Evolutionary conservation across 2,888 invertebrate genomes (phyloP).

Genomic region (Agonopterix arenella): DNA sequence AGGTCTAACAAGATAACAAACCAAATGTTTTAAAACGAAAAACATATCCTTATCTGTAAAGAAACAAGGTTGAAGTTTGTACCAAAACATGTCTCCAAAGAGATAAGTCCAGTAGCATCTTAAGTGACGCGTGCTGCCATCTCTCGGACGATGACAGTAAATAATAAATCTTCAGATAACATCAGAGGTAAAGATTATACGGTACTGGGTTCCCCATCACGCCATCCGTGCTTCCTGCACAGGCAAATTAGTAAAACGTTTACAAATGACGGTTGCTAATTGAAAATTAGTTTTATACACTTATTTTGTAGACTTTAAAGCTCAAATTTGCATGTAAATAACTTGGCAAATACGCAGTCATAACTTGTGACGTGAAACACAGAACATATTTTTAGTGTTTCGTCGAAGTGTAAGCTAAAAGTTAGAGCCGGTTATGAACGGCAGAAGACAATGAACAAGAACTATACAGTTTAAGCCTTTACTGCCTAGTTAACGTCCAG

Average conservation of each 20-base stretch:
- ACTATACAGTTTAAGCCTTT: conserved; percentile 43
- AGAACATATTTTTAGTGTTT: conserved; percentile 68
- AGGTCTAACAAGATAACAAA: conserved; percentile 17
- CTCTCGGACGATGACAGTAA: conserved; percentile 68
- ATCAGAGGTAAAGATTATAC: conserved; percentile 74
- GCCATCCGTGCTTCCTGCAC: conserved; percentile 73
- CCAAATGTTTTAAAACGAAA: neutral
- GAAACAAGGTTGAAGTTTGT: conserved; percentile 31
- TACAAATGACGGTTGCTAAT: conserved; percentile 25
- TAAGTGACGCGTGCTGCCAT: conserved; percentile 71
- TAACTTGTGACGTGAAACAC: conserved; percentile 32
- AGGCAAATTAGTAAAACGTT: conserved; percentile 69
- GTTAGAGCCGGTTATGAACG: conserved; percentile 48
- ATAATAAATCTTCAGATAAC: conserved; percentile 74
- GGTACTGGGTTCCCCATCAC: conserved; percentile 63
- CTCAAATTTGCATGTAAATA: conserved; percentile 21
- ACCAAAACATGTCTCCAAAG: conserved; percentile 17
- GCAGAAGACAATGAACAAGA: conserved; percentile 58
- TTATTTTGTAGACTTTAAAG: conserved; percentile 28
- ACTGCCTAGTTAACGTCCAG: conserved; percentile 49
- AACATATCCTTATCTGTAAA: neutral
- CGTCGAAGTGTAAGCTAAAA: conserved; percentile 55
- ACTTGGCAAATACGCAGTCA: conserved; percentile 14
- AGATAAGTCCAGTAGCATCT: conserved; percentile 53
- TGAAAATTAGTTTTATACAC: conserved; percentile 12